Conservation (phyloP, 2,888 invertebrate species). For the Oscheius myriophilus region DNA sequence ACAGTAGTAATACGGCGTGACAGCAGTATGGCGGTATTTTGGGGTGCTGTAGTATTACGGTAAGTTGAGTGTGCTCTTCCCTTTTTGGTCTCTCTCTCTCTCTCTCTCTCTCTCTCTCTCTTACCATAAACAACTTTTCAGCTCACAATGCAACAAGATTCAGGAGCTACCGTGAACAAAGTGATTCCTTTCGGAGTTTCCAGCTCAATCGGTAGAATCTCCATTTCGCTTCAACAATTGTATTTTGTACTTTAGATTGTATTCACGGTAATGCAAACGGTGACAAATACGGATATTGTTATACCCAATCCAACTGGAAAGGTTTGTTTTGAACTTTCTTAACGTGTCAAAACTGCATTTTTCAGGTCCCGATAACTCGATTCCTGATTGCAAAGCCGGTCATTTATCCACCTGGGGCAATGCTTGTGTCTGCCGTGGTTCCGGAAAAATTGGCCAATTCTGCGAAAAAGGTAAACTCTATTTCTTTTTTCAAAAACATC, state of each 20-base stretch:
- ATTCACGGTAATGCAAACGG: background rate
- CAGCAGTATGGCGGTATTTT: slow-evolving; percentile 1
- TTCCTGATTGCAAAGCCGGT: slow-evolving; percentile 2
- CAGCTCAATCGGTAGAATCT: background rate
- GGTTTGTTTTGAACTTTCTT: background rate
- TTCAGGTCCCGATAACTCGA: slow-evolving; percentile 17
- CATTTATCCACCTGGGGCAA: slow-evolving; percentile 10
- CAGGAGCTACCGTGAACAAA: background rate
- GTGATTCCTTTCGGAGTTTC: slow-evolving; percentile 17
- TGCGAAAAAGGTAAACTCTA: background rate
- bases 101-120: too few relatives aligned
- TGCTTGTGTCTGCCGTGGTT: slow-evolving; percentile 9
- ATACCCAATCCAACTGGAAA: background rate
- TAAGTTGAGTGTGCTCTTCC: too few relatives aligned
- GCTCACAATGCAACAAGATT: background rate
- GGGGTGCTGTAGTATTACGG: background rate
- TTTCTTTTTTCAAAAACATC: too few relatives aligned
- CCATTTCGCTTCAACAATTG: background rate
- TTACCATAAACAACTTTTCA: background rate
- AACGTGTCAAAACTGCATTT: background rate
- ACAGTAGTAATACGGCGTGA: too few relatives aligned
- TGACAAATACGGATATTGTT: slow-evolving; percentile 4
- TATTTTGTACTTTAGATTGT: slow-evolving; percentile 4
- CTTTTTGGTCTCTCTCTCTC: too few relatives aligned
- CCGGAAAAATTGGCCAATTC: slow-evolving; percentile 3